phyloP scores from a whole-genome alignment of 2,888 invertebrate genomes.

The Sarcophaga variegata region DNA sequence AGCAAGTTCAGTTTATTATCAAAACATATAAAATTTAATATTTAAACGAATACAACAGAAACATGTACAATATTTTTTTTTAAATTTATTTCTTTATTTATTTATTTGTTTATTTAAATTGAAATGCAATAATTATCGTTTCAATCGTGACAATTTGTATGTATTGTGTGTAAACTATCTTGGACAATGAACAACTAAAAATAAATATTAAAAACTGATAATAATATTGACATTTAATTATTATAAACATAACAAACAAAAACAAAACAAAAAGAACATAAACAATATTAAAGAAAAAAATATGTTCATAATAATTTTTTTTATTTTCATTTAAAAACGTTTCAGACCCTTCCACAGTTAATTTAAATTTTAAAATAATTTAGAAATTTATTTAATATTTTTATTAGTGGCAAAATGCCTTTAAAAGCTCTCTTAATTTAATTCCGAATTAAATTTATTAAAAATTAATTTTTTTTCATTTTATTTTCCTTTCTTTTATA shows the following conservation, averaged over 20 bases:
- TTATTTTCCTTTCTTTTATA: too few relatives aligned
- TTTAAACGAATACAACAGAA: background rate
- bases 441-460: too few relatives aligned
- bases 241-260: background rate
- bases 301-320: background rate
- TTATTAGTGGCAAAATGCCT: too few relatives aligned
- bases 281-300: background rate
- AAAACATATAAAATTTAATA: background rate
- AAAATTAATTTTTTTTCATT: too few relatives aligned
- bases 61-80: too few relatives aligned
- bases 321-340: background rate
- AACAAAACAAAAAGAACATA: background rate
- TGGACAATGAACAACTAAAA: constrained; percentile 3
- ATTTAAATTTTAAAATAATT: too few relatives aligned
- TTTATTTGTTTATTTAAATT: background rate
- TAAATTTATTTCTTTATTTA: background rate
- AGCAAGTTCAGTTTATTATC: constrained; percentile 22
- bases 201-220: constrained; percentile 35
- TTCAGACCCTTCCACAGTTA: too few relatives aligned
- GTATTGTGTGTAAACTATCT: background rate
- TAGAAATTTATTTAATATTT: too few relatives aligned
- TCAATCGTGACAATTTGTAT: constrained; percentile 1
- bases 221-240: constrained; percentile 20
- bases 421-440: too few relatives aligned
- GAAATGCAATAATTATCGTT: constrained; percentile 20